Evolutionary conservation across 2,113 vertebrate species (phyloP), one percentile per base, ranked within the genome.

Genomic region (Poeciliopsis prolifica): DNA sequence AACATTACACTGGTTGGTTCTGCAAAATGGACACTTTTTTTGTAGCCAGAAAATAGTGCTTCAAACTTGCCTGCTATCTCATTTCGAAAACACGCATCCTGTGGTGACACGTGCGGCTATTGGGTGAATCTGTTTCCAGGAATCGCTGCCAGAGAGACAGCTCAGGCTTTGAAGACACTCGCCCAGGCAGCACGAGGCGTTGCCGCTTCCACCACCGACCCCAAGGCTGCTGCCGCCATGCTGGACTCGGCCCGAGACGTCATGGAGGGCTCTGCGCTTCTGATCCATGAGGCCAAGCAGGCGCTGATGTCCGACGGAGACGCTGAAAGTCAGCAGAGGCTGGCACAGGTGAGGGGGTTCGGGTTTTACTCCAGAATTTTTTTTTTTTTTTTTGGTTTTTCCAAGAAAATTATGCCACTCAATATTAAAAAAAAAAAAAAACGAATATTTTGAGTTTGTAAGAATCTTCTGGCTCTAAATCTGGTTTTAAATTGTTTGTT

Each of bases 241-340:
- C 64, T 99, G 89, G 98, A 99, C 65, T 98, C 98, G 0, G 97
- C 98, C 3, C 91, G 96, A 19, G 97, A 98, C 0, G 97, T 99
- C 33, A 99, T 99, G 98, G 98, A 99, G 74, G 98, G 98, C 64
- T 99, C 98, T 0, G 96, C 96, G 5, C 94, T 98, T 88, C 96
- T 99, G 68, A 97, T 99, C 74, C 96, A 98, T 4, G 98, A 99
- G 88, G 98, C 98, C 28, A 97, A 99, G 84, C 94, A 98, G 92
- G 97, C 97, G 0, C 90, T 99, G 79, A 91, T 95, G 33, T 97
- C 94, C 3, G 97, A 97, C 0, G 97, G 97, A 12, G 97, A 99
- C 5, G 95, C 97, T 0, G 98, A 99, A 85, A 97, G 97, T 65
- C 98, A 99, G 84, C 98, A 99, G 91, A 96, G 97, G 67, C 89